Base-by-base conservation (phyloP, 64 coral and sea anemone species). In the Porites australiensis region DNA sequence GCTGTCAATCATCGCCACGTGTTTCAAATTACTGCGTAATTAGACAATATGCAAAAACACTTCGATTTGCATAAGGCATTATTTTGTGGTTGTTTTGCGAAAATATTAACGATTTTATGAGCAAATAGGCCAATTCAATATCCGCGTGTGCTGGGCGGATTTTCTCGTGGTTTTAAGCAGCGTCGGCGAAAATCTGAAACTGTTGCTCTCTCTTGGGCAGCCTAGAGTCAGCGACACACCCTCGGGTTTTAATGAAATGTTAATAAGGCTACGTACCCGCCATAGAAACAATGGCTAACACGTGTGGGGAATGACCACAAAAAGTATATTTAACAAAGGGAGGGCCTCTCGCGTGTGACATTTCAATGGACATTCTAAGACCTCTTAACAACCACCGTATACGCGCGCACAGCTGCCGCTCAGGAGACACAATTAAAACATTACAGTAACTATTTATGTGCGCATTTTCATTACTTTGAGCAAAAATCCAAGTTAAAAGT, bases 1-100 rank as follows among this genome's bases (percentile, higher is more conserved):
- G 92, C 82, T 97, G 92, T 77, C 95, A 97, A 94, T 97, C 95
- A 97, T 88, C 59, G 92, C 82, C 95, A 97, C 95, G 95, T 97
- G 95, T 97, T 93, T 74, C 83, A 91, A 97, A 97, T 97, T 96
- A 96, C 95, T 65, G 82, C 95, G 95, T 89, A 96, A 96, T 96
- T 96, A 93, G 95, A 93, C 91, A 84, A 60, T 93, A 91, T 86
- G 95, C 88, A 87, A 87, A 97, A 94, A 97, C 89, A 94, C 70
- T 97, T 94, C 82, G 76, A 72, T 94, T 91, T 91, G 92, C 88
- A 97, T 97, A 97, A 97, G 90, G 90, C 74, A 89, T 89, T 79
- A 87, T 86, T 96, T 74, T 51, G 77, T 87, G 66, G 82, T 89
- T 79, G 13, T 82, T 94, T 84, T 84, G 62, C 62, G 18, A 84